Conservation (phyloP, 2,113 vertebrate species). For the Anseranas semipalmata region DNA sequence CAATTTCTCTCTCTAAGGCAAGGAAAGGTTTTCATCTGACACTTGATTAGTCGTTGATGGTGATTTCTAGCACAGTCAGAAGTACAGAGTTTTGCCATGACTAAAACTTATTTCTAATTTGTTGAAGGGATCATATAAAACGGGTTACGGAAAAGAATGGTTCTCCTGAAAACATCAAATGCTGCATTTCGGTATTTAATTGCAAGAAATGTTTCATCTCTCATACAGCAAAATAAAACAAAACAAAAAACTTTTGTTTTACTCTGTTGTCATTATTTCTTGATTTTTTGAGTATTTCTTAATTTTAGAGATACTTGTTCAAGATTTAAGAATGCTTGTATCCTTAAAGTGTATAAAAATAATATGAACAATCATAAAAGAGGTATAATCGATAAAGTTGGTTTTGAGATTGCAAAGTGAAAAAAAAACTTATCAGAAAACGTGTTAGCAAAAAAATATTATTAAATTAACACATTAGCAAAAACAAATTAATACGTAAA, state of each 20-base stretch:
- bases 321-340: not conserved
- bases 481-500: not conserved
- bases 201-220: constrained; percentile 1
- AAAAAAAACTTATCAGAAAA: not conserved
- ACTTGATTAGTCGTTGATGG: not conserved
- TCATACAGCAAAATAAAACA: not conserved
- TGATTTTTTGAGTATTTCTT: not conserved
- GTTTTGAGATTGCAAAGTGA: not conserved
- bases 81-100: not conserved
- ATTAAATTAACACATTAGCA: not conserved
- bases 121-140: not conserved
- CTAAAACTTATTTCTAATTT: not conserved
- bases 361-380: not conserved
- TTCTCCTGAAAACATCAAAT: not conserved
- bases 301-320: not conserved
- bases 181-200: not conserved
- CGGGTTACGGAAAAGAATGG: not conserved
- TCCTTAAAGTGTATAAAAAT: not conserved
- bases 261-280: not conserved
- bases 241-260: not conserved
- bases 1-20: not conserved
- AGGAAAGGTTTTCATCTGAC: not conserved
- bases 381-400: not conserved
- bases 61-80: not conserved
- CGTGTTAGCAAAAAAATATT: not conserved